A percentile compares a stretch with the other conserved stretches of the same genome.
Conservation (phyloP, 1,140 invertebrate species). For the Elymnias hypermnestra region DNA sequence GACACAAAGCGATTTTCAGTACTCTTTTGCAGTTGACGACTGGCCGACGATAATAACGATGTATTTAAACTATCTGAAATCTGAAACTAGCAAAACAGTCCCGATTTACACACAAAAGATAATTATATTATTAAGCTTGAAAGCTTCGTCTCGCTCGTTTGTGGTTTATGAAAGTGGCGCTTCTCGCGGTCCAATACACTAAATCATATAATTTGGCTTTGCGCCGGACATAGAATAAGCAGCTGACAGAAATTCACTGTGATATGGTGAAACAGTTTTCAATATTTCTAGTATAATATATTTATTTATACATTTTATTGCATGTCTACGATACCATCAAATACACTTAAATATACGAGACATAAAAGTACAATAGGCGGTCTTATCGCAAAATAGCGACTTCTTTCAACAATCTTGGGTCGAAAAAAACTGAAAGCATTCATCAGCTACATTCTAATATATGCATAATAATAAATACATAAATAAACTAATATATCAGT, state of each 20-base stretch:
- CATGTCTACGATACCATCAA: no score
- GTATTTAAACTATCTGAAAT: not conserved
- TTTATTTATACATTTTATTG: no score
- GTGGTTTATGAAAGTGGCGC: slow-evolving; percentile 51
- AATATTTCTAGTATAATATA: no score
- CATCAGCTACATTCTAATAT: no score
- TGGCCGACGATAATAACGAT: not conserved
- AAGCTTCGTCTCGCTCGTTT: slow-evolving; percentile 23
- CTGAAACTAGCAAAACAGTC: slow-evolving; percentile 1
- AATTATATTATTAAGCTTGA: slow-evolving; percentile 31
- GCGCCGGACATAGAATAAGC: slow-evolving; percentile 44
- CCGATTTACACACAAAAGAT: slow-evolving; percentile 10
- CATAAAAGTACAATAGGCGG: no score
- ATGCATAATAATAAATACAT: no score
- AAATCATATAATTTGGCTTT: slow-evolving; percentile 63
- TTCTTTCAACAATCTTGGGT: no score
- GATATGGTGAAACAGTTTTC: no score
- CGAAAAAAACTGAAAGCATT: no score
- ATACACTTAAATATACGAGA: no score
- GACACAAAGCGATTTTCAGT: not conserved
- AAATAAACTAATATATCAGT: no score
- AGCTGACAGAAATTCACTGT: slow-evolving; percentile 9
- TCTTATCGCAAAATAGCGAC: no score
- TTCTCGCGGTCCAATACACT: slow-evolving; percentile 33
- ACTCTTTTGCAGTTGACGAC: not conserved